Conservation (phyloP, 2,797 vertebrate species). For the Cyprinodon diabolis region DNA sequence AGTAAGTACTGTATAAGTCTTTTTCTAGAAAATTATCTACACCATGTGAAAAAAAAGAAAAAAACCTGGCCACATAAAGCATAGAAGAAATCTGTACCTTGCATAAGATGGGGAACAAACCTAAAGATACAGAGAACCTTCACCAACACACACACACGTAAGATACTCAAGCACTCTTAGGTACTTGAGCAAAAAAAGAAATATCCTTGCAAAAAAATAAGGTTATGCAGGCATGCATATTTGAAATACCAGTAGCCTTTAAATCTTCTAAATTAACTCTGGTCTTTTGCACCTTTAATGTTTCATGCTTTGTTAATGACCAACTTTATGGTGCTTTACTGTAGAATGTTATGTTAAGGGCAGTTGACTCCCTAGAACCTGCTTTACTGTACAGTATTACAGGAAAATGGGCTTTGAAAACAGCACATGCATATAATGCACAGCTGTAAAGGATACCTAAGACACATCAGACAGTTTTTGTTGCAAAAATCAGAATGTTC, state of each 20-base stretch:
- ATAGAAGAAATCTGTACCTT: neutral
- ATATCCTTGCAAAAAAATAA: no score
- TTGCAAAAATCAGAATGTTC: neutral
- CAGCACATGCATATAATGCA: neutral
- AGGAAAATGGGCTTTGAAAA: neutral
- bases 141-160: neutral
- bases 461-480: neutral
- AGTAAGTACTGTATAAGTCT: no score
- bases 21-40: no score
- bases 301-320: constrained; percentile 42
- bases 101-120: constrained; percentile 22
- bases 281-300: constrained; percentile 53
- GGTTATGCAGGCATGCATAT: neutral
- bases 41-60: no score
- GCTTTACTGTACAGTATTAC: constrained; percentile 13
- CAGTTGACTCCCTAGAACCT: constrained; percentile 23
- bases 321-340: constrained; percentile 37
- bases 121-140: constrained; percentile 11
- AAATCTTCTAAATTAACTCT: constrained; percentile 40
- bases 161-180: no score
- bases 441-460: no score
- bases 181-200: neutral
- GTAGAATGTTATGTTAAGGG: constrained; percentile 43
- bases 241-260: constrained; percentile 34
- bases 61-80: no score